Evolutionary conservation across 2,113 vertebrate species (phyloP).

Genomic region (Panthera uncia): DNA sequence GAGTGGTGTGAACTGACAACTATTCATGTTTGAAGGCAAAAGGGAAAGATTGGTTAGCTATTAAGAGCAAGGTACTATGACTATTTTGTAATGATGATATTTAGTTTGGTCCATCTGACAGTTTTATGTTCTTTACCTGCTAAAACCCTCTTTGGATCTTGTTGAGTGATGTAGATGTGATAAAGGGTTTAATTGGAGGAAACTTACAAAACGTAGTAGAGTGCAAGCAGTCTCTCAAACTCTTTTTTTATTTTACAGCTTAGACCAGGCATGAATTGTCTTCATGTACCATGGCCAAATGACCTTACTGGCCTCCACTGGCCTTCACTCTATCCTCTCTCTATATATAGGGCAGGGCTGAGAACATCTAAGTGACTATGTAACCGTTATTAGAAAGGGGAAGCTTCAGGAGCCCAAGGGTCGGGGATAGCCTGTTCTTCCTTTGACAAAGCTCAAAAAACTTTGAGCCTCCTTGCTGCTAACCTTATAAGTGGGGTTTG

Average conservation of each 20-base stretch:
- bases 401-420: neutral
- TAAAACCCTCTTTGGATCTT: neutral
- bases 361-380: neutral
- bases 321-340: neutral
- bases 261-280: neutral
- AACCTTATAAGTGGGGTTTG: neutral
- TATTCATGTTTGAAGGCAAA: neutral
- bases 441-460: neutral
- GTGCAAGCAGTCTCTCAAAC: neutral
- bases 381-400: neutral
- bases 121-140: neutral
- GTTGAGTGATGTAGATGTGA: neutral
- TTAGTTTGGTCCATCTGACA: constrained; percentile 11
- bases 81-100: neutral
- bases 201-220: neutral
- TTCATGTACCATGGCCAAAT: neutral
- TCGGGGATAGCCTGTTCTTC: neutral
- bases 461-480: neutral
- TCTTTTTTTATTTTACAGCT: neutral
- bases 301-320: neutral
- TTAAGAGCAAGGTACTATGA: neutral
- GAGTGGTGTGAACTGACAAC: neutral
- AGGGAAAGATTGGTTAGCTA: neutral
- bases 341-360: neutral
- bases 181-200: neutral